Conservation (phyloP, 23 tunicate genomes). For the Diplosoma virens region DNA sequence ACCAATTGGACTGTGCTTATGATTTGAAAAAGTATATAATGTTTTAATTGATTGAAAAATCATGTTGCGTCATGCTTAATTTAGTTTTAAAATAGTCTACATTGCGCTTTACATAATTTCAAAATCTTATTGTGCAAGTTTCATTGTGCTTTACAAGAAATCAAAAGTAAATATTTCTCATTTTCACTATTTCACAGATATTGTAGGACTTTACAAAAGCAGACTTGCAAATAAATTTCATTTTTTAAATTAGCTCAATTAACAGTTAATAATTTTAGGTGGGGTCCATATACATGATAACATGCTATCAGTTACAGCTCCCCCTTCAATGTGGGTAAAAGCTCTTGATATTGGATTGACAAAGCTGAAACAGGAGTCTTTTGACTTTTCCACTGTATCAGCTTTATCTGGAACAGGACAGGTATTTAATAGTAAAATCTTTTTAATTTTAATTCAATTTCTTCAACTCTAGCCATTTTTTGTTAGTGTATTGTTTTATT, state of each 20-base stretch:
- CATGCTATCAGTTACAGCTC: constrained; percentile 73
- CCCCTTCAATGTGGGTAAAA: constrained; percentile 89
- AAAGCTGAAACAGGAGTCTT: constrained; percentile 38
- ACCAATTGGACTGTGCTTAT: no score
- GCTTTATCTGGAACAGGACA: constrained; percentile 93
- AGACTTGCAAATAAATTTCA: neutral
- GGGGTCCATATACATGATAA: constrained; percentile 72
- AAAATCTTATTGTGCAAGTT: neutral
- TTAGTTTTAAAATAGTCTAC: no score
- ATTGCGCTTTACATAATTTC: no score
- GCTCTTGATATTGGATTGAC: constrained; percentile 62
- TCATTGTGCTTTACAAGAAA: neutral
- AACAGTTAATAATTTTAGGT: constrained; percentile 22
- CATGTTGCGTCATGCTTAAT: no score
- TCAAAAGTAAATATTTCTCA: neutral
- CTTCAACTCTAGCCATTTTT: no score
- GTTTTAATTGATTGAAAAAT: no score
- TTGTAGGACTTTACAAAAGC: neutral
- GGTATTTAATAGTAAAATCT: constrained; percentile 21
- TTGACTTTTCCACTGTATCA: constrained; percentile 65
- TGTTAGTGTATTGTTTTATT: no score
- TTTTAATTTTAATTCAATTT: neutral
- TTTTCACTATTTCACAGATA: neutral
- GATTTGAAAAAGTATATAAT: no score
- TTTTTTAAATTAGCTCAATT: neutral